A percentile compares a stretch with the other conserved stretches of the same genome.
Evolutionary conservation across 2,888 invertebrate genomes (phyloP).

Genomic region (Auanema freiburgensis): DNA sequence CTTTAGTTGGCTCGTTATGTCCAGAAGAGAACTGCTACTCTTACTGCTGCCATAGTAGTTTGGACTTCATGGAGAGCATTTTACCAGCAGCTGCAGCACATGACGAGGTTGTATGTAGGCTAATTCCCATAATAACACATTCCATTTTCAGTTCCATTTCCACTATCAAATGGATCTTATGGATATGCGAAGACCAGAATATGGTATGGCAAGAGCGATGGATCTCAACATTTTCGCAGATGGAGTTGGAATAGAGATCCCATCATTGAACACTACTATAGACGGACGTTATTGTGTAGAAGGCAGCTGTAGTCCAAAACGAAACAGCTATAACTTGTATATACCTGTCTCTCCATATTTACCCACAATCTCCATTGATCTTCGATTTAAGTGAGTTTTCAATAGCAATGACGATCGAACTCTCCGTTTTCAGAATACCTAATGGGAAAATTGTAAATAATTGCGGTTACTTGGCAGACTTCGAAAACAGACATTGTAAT

Average conservation of each 20-base stretch:
- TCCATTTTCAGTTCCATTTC: no score
- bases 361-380: slow-evolving; percentile 42
- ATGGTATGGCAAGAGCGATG: slow-evolving; percentile 18
- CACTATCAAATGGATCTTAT: no score
- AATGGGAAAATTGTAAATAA: slow-evolving; percentile 43
- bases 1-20: slow-evolving; percentile 30
- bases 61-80: neutral
- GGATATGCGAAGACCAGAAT: neutral
- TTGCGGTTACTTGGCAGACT: slow-evolving; percentile 52
- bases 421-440: slow-evolving; percentile 39
- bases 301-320: slow-evolving; percentile 43
- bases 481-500: slow-evolving; percentile 39
- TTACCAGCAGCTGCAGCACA: neutral
- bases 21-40: slow-evolving; percentile 22
- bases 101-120: no score
- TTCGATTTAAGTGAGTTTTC: slow-evolving; percentile 34
- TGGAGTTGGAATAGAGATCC: slow-evolving; percentile 44
- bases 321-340: slow-evolving; percentile 52
- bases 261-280: slow-evolving; percentile 47
- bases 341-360: slow-evolving; percentile 54
- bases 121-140: no score
- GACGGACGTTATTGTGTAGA: slow-evolving; percentile 52
- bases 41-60: slow-evolving; percentile 32
- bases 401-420: neutral
- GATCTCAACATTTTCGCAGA: slow-evolving; percentile 19